phyloP scores from a whole-genome alignment of 2,888 invertebrate genomes.

The Ryuthela nishihirai region DNA sequence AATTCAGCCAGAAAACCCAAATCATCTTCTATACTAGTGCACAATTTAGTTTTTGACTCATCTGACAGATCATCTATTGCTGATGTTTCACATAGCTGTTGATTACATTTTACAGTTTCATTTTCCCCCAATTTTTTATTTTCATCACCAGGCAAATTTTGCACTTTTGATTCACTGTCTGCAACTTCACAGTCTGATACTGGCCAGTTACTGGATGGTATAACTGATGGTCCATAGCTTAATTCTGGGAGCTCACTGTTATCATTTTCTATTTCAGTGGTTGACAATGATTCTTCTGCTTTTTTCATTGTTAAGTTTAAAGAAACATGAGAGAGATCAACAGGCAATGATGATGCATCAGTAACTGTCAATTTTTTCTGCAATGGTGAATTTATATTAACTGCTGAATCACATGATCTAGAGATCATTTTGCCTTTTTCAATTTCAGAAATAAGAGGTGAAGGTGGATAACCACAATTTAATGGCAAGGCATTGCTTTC shows the following conservation, averaged over 20 bases:
- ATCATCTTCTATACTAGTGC: constrained; percentile 37
- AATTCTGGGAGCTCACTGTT: constrained; percentile 18
- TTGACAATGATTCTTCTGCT: constrained; percentile 11
- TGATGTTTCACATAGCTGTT: constrained; percentile 20
- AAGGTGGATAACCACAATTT: constrained; percentile 30
- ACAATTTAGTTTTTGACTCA: constrained; percentile 31
- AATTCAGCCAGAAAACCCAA: constrained; percentile 36
- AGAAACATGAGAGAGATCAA: constrained; percentile 28
- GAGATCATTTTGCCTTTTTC: constrained; percentile 8
- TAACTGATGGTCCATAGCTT: constrained; percentile 22
- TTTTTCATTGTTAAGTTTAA: constrained; percentile 11
- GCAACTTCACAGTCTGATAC: constrained; percentile 6
- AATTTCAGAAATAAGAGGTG: constrained; percentile 8
- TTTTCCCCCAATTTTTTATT: constrained; percentile 2
- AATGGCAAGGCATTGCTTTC: constrained; percentile 13
- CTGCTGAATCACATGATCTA: neutral
- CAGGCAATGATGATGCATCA: constrained; percentile 21
- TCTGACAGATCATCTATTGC: constrained; percentile 31
- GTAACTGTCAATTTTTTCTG: no score
- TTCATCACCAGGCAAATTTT: constrained; percentile 2
- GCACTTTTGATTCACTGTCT: constrained; percentile 1
- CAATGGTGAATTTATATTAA: constrained; percentile 3
- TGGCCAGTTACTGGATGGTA: constrained; percentile 20
- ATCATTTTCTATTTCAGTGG: constrained; percentile 1
- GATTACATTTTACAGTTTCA: constrained; percentile 8